Evolutionary conservation across 2,113 vertebrate genomes (phyloP), one percentile per base, ranked within the genome.

Genomic region (Dinomys branickii): DNA sequence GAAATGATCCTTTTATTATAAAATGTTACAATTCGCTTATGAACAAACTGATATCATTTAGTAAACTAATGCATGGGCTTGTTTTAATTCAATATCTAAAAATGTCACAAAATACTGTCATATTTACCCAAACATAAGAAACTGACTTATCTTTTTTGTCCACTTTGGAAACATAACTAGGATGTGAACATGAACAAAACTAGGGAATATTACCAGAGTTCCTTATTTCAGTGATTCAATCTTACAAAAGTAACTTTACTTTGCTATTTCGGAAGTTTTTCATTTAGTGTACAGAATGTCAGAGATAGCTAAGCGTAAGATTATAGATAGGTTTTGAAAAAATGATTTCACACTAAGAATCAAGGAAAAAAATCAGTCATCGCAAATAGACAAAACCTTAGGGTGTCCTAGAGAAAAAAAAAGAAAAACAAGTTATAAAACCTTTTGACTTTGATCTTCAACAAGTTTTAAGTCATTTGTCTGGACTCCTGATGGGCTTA

Each of bases 391-490:
- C 28, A 87, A 87, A 95, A 88, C 22, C 67, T 93, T 73, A 88
- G 19, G 19, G 9, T 84, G 22, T 47, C 47, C 26, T 38, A 80
- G 47, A 94, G 28, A 1, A 52, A 80, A 44, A 33, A 88, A 88
- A 52, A 50, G n/a, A 82, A 85, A 50, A 50, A 41, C 6, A 92
- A 75, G 22, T 28, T 73, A 84, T 67, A 69, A 94, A 90, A 91
- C 2, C 3, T 82, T 87, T 95, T 88, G 50, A 78, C 59, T 95
- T 85, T 93, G n/a, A 41, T 90, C 59, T 94, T 92, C 22, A n/a
- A 85, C n/a, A 52, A 78, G 22, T 85, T 92, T 67, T 65, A 83
- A 97, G 59, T 75, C 77, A 94, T 94, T 91, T 97, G 44, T 96
- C 84, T 92, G 81, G 89, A 90, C n/a, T 88, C 82, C 93, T 86